A percentile compares a stretch with the other conserved stretches of the same genome.
These are phyloP conservation scores for Ochlodes sylvanus DNA, from an alignment of 2,888 invertebrate species.

Conservation along the genomic window DNA sequence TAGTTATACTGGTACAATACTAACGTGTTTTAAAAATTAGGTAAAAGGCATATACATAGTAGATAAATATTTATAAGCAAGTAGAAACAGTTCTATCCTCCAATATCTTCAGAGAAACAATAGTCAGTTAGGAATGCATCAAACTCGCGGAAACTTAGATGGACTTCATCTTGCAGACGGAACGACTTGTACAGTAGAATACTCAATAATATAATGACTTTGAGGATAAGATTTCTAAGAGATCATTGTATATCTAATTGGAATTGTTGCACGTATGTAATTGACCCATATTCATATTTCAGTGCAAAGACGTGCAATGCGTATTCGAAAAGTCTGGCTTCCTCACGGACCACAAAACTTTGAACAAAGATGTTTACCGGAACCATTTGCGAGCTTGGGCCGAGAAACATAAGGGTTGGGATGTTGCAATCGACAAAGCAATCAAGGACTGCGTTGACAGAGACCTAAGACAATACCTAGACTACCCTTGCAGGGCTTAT, in stretches of 20 bases:
- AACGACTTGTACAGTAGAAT: not conserved
- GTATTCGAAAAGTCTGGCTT: slow-evolving; percentile 76
- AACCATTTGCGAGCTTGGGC: slow-evolving; percentile 66
- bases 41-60: too few relatives aligned
- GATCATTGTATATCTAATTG: not conserved
- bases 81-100: not conserved
- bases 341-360: slow-evolving; percentile 59
- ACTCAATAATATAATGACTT: not conserved
- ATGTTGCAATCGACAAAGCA: slow-evolving; percentile 64
- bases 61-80: too few relatives aligned
- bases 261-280: not conserved
- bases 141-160: slow-evolving; percentile 17
- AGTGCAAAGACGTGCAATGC: slow-evolving; percentile 78
- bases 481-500: slow-evolving; percentile 70
- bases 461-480: slow-evolving; percentile 69
- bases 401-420: slow-evolving; percentile 64
- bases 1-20: too few relatives aligned
- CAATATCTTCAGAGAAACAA: not conserved
- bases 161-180: not conserved
- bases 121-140: slow-evolving; percentile 21
- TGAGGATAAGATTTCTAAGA: not conserved
- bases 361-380: slow-evolving; percentile 70
- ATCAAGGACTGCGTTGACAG: slow-evolving; percentile 71
- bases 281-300: too few relatives aligned
- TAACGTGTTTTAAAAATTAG: too few relatives aligned